Evolutionary conservation across 2,113 vertebrate species (phyloP).

Genomic region (Aythya baeri): DNA sequence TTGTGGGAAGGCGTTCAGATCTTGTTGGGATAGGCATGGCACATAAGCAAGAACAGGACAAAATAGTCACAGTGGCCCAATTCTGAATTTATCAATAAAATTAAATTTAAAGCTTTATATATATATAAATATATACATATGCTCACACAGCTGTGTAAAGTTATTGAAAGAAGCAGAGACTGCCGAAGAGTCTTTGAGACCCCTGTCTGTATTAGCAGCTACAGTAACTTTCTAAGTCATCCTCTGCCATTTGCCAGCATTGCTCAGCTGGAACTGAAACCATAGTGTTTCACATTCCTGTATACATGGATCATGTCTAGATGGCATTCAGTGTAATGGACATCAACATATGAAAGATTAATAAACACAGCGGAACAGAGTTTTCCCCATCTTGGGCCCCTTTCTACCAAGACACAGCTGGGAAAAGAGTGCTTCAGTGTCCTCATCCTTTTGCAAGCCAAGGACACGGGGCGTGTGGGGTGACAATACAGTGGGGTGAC

Average conservation of each 20-base stretch:
- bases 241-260: background rate
- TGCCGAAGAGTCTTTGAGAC: background rate
- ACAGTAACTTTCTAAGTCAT: background rate
- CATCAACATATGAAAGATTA: background rate
- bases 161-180: background rate
- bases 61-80: background rate
- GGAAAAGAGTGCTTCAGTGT: background rate
- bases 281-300: background rate
- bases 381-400: background rate
- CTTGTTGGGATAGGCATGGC: background rate
- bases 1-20: background rate
- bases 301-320: background rate
- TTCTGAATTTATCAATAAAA: background rate
- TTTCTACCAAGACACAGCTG: background rate
- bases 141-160: background rate
- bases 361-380: background rate
- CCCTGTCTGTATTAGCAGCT: background rate
- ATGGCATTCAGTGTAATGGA: background rate
- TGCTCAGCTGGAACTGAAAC: background rate
- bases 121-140: background rate
- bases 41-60: background rate
- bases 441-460: fast-evolving
- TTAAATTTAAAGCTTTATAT: background rate
- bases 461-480: fast-evolving
- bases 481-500: background rate